Conservation (phyloP, 1,140 invertebrate species). For the Gryon sp. region DNA sequence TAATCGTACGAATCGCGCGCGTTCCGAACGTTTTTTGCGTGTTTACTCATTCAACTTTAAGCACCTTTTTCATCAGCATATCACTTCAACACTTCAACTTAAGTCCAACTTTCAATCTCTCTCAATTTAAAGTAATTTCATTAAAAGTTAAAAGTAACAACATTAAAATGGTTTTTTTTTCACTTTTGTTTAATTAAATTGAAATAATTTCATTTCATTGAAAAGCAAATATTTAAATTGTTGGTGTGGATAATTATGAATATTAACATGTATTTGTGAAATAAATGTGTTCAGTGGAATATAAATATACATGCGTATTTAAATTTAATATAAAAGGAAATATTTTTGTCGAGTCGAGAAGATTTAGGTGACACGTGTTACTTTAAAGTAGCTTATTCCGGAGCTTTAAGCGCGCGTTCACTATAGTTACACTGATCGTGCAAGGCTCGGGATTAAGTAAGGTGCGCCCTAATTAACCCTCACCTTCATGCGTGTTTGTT, state of each 20-base stretch:
- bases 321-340: constrained; percentile 15
- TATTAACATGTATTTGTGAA: too few species aligned
- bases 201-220: too few species aligned
- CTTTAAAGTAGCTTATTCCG: constrained; percentile 31
- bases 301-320: too few species aligned
- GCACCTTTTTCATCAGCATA: constrained; percentile 14
- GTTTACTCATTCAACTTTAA: constrained; percentile 21
- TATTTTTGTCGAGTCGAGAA: constrained; percentile 13
- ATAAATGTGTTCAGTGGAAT: too few species aligned
- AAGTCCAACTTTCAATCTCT: too few species aligned
- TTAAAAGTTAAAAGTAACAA: too few species aligned
- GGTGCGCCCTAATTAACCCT: constrained; percentile 59
- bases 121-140: too few species aligned
- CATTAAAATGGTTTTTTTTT: too few species aligned
- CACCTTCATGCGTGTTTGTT: constrained; percentile 38
- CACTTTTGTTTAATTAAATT: too few species aligned
- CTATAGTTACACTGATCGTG: constrained; percentile 13
- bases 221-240: too few species aligned
- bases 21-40: constrained; percentile 34
- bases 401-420: constrained; percentile 24
- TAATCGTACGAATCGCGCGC: constrained; percentile 46
- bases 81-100: too few species aligned
- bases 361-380: constrained; percentile 33
- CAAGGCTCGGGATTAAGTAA: constrained; percentile 37
- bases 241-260: too few species aligned